A percentile compares a stretch with the other conserved stretches of the same genome.
These are phyloP conservation scores for Artibeus lituratus DNA, from an alignment of 2,797 vertebrate genomes.

Conservation along the genomic window DNA sequence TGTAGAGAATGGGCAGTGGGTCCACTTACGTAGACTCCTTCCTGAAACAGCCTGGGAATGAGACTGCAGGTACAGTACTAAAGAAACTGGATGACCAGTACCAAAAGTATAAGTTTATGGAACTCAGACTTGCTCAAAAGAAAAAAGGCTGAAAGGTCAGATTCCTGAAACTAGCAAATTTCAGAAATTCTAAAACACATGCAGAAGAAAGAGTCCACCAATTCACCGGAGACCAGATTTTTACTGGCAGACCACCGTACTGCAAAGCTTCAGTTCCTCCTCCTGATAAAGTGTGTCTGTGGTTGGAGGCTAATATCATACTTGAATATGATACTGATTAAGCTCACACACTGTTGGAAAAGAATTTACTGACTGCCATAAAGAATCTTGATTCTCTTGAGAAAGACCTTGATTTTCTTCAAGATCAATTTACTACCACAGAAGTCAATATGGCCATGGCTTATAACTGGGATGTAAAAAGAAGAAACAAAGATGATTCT, in stretches of 20 bases:
- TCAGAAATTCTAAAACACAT: background rate
- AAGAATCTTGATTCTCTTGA: conserved; percentile 95
- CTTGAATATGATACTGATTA: conserved; percentile 98
- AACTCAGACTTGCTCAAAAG: conserved; percentile 96
- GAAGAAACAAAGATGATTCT: conserved; percentile 95
- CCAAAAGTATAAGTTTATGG: conserved; percentile 99
- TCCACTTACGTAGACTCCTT: conserved; percentile 86
- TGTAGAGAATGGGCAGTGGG: too few species aligned
- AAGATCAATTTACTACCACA: conserved; percentile 98
- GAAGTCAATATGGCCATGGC: conserved; percentile 99
- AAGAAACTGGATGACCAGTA: conserved; percentile 96
- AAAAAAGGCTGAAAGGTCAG: conserved; percentile 85
- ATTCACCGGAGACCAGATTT: conserved; percentile 95
- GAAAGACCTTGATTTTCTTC: conserved; percentile 96
- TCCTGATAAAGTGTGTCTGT: conserved; percentile 98
- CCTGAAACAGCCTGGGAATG: conserved; percentile 95
- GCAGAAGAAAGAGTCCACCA: conserved; percentile 85
- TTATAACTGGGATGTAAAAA: conserved; percentile 99
- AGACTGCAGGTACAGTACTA: conserved; percentile 92
- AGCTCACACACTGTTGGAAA: conserved; percentile 94
- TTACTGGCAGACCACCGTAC: conserved; percentile 94
- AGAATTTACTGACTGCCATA: conserved; percentile 94
- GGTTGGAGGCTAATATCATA: conserved; percentile 98
- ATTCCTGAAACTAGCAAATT: background rate
- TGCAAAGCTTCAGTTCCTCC: conserved; percentile 95